These are phyloP conservation scores for Drosophila paucipuncta DNA, from an alignment of 2,888 invertebrate genomes.

Conservation along the genomic window DNA sequence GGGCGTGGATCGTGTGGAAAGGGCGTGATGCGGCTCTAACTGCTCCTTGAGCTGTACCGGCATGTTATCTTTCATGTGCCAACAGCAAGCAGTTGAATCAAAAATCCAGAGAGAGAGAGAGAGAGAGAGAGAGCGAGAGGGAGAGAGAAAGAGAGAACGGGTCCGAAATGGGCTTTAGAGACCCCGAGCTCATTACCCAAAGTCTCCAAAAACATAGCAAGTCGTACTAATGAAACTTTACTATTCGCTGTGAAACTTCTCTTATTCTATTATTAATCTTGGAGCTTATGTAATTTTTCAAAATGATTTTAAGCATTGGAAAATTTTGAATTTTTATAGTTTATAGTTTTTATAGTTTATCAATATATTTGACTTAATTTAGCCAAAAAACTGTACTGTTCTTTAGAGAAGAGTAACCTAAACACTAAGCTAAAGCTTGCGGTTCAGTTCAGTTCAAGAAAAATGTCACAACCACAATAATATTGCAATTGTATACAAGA, in stretches of 20 bases:
- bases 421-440: no score
- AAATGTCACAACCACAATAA: neutral
- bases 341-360: neutral
- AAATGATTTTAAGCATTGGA: neutral
- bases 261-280: neutral
- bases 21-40: slow-evolving; percentile 38
- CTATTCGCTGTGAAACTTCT: neutral
- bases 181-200: neutral
- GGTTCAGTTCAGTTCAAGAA: no score
- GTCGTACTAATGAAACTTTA: neutral
- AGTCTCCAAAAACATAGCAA: neutral
- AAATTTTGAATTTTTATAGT: neutral
- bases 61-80: slow-evolving; percentile 37
- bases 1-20: slow-evolving; percentile 37
- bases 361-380: neutral
- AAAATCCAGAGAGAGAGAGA: neutral
- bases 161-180: neutral
- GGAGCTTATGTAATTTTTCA: neutral
- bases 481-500: neutral
- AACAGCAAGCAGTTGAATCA: slow-evolving; percentile 12
- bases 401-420: no score
- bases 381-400: no score
- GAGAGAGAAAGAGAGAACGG: no score
- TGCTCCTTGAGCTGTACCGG: slow-evolving; percentile 42
- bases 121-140: neutral